Percentiles rank a stretch among this genome's conserved stretches.
phyloP scores from a whole-genome alignment of 2,888 invertebrate species.

The Elysia crispata region DNA sequence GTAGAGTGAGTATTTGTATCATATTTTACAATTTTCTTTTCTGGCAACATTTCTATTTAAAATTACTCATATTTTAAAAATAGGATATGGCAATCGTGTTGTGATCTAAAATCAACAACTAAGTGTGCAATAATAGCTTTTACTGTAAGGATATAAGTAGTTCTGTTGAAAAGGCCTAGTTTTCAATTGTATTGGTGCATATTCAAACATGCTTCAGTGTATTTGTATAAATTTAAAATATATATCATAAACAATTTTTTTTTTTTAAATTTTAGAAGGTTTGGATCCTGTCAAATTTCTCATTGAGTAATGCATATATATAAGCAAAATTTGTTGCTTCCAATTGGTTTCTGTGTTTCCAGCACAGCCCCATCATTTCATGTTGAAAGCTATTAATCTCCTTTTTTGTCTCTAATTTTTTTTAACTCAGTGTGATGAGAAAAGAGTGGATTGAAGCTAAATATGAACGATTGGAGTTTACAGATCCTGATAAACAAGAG shows the following conservation, averaged over 20 bases:
- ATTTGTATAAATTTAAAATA: too few species aligned
- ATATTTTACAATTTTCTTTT: too few species aligned
- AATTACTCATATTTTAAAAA: too few species aligned
- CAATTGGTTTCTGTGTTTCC: not conserved
- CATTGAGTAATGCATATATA: not conserved
- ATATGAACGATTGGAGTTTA: constrained; percentile 92
- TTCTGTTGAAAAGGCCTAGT: too few species aligned
- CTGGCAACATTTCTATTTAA: too few species aligned
- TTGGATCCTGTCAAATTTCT: not conserved
- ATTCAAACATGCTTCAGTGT: too few species aligned
- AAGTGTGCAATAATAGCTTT: too few species aligned
- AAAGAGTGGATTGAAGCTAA: constrained; percentile 95
- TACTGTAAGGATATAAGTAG: not conserved
- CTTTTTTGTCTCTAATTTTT: not conserved
- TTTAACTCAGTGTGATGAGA: constrained; percentile 86
- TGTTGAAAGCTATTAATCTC: not conserved
- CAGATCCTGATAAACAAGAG: constrained; percentile 86
- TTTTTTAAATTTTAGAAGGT: too few species aligned
- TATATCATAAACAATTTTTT: too few species aligned
- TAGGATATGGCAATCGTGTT: too few species aligned
- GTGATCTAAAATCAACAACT: too few species aligned
- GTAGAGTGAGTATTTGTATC: constrained; percentile 61
- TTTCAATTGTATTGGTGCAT: too few species aligned
- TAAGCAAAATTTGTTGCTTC: not conserved
- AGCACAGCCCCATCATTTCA: not conserved